phyloP scores from a whole-genome alignment of 2,797 vertebrate species.

The Channallabes apus region DNA sequence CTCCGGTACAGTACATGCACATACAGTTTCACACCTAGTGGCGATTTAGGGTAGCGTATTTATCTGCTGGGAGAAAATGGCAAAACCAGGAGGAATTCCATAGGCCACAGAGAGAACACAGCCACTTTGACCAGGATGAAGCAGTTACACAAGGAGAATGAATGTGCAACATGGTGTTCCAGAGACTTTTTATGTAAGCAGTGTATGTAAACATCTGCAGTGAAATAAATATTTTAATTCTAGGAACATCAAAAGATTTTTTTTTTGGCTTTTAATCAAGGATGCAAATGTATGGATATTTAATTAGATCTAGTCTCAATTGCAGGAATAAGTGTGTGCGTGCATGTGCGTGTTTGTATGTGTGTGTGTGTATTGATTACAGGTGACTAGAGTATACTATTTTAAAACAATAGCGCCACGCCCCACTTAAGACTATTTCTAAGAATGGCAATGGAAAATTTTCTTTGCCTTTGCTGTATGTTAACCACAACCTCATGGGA shows the following conservation, averaged over 20 bases:
- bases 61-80: neutral
- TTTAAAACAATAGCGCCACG: conserved; percentile 2
- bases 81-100: neutral
- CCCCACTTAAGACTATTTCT: neutral
- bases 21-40: neutral
- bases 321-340: neutral
- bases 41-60: neutral
- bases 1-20: neutral
- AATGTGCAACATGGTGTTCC: neutral
- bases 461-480: neutral
- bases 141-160: neutral
- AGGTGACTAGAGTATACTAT: neutral
- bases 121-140: neutral
- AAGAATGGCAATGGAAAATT: conserved; percentile 5
- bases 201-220: no score
- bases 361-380: neutral
- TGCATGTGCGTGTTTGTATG: neutral
- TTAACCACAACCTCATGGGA: neutral
- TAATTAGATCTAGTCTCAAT: neutral
- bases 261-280: neutral
- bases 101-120: neutral
- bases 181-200: neutral
- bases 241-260: neutral
- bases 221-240: neutral
- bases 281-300: neutral